Conservation (phyloP, 2,797 vertebrate species). For the Oryzias sinensis region DNA sequence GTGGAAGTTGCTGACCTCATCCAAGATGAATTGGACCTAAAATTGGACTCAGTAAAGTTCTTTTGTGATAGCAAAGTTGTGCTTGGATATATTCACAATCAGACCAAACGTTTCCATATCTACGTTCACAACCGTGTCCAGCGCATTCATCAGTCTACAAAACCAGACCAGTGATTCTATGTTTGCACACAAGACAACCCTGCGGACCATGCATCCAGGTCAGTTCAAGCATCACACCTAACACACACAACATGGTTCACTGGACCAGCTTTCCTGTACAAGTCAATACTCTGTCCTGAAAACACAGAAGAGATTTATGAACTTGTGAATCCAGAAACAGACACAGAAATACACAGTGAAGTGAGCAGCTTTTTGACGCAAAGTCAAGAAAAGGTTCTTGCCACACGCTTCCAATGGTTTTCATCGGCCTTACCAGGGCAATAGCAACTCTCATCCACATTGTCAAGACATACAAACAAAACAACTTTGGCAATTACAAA, state of each 20-base stretch:
- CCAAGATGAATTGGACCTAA: not conserved
- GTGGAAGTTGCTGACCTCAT: conserved; percentile 8
- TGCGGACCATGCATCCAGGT: not conserved
- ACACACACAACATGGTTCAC: not conserved
- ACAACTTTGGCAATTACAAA: not conserved
- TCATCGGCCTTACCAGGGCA: not conserved
- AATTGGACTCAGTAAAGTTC: not conserved
- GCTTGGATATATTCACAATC: not conserved
- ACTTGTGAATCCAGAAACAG: rapidly evolving
- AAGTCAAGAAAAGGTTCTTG: too few relatives aligned
- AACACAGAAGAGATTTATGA: not conserved
- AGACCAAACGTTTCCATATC: not conserved
- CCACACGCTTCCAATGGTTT: not conserved
- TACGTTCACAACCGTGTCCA: not conserved
- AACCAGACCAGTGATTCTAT: not conserved
- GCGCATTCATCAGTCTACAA: not conserved
- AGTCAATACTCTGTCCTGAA: not conserved
- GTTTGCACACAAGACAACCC: not conserved
- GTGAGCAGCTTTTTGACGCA: not conserved
- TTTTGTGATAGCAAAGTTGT: not conserved
- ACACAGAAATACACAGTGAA: not conserved
- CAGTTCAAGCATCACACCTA: not conserved
- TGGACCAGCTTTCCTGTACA: not conserved
- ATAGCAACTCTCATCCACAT: not conserved
- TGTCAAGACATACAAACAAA: not conserved